Base-by-base conservation (phyloP, 2,113 vertebrate species). In the Osmerus mordax region DNA sequence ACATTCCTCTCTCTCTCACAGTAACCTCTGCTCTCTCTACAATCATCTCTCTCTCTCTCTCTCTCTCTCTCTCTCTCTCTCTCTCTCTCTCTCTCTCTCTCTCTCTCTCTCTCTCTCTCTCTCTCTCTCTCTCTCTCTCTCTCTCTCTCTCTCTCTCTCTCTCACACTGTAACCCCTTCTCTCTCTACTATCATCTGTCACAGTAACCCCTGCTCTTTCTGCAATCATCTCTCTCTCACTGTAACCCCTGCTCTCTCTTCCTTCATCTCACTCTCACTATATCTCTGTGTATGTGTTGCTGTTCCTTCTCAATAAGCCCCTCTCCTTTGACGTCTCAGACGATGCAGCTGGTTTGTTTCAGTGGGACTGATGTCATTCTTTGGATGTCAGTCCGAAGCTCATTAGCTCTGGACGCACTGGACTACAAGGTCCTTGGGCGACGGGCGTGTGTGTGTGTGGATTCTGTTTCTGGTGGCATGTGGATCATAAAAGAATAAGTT, bases 331-430 rank as follows among this genome's bases (percentile, higher is more conserved):
- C 63, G 15, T 41, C 29, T 19, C 16, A 41, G 28, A 65, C 8
- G 16, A 19, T 18, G 32, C 28, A 36, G 28, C 32, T 41, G 63
- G n/a, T 29, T 36, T n/a, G 29, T n/a, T 29, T 25, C 21, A 4
- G 28, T 13, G 63, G 63, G 60, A 28, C 60, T 62, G 60, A 62
- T 29, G 60, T 62, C 60, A 16, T 25, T 62, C 23, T 29, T 62
- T 13, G 60, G 16, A 13, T 6, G 60, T 28, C 28, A 28, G 23
- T 28, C 60, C 14, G 13, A 28, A 28, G 14, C 12, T 62, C 23
- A 6, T 29, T 23, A 62, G 60, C 60, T 62, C 21, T 2, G 13
- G 25, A 29, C 3, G 60, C 23, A 16, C 13, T 12, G 23, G 11
- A 60, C 21, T 25, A 23, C 21, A 60, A 15, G 21, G 21, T 19